These are phyloP conservation scores for Tenebrio molitor DNA, from an alignment of 1,140 invertebrate species.

Conservation along the genomic window DNA sequence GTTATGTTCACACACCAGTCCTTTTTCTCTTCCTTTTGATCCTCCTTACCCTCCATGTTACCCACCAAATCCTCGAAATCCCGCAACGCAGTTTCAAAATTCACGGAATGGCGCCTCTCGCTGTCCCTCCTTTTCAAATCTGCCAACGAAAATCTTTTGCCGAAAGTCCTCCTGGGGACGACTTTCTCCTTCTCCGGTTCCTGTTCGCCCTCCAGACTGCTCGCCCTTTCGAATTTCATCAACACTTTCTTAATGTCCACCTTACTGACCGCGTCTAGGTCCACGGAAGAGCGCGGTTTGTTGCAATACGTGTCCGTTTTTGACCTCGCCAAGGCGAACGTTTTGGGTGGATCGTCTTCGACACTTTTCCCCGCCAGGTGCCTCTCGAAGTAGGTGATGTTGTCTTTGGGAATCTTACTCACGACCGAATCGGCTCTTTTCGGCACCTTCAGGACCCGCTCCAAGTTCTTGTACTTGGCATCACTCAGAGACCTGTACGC, in stretches of 20 bases:
- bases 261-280: constrained; percentile 63
- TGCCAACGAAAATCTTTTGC: constrained; percentile 49
- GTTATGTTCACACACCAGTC: constrained; percentile 58
- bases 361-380: constrained; percentile 60
- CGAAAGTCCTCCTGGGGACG: constrained; percentile 41
- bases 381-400: constrained; percentile 62
- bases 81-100: constrained; percentile 52
- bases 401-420: constrained; percentile 62
- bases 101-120: constrained; percentile 25
- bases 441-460: constrained; percentile 59
- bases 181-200: constrained; percentile 49
- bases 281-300: constrained; percentile 60
- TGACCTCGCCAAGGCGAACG: constrained; percentile 57
- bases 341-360: constrained; percentile 29
- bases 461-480: constrained; percentile 64
- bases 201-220: neutral
- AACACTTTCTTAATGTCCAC: constrained; percentile 64
- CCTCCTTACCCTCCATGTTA: constrained; percentile 22
- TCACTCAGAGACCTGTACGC: constrained; percentile 60
- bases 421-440: constrained; percentile 57
- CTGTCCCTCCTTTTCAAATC: constrained; percentile 39
- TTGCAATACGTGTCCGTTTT: constrained; percentile 63
- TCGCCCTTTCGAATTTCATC: constrained; percentile 61
- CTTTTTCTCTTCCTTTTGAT: constrained; percentile 27
- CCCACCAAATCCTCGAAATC: constrained; percentile 59